Evolutionary conservation across 2,888 invertebrate species (phyloP).

Genomic region (Tiliacea aurago): DNA sequence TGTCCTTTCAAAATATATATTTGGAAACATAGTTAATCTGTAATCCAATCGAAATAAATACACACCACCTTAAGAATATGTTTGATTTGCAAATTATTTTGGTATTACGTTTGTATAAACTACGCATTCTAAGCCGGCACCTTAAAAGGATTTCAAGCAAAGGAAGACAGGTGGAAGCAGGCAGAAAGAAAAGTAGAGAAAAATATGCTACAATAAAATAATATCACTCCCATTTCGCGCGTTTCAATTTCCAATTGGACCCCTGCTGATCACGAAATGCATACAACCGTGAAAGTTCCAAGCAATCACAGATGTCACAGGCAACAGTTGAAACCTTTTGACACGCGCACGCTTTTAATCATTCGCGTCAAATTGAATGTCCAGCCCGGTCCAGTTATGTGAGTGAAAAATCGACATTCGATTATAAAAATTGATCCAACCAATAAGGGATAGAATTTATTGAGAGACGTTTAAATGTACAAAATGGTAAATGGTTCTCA

Average conservation of each 20-base stretch:
- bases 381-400: background rate
- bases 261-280: background rate
- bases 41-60: too few species aligned
- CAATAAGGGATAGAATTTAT: conserved; percentile 4
- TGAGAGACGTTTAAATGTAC: background rate
- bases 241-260: background rate
- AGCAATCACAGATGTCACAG: conserved; percentile 6
- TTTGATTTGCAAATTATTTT: too few species aligned
- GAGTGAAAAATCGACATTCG: conserved; percentile 6
- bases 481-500: background rate
- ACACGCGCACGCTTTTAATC: conserved; percentile 31
- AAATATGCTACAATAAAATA: background rate
- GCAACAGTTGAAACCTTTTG: background rate
- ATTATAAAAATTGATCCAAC: background rate
- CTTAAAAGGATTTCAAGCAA: background rate
- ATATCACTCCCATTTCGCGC: background rate
- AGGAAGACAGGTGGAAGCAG: background rate
- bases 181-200: background rate
- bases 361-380: conserved; percentile 24
- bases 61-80: too few species aligned
- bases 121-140: too few species aligned
- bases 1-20: too few species aligned
- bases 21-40: too few species aligned
- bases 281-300: background rate
- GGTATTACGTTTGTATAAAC: too few species aligned